Base-by-base conservation (phyloP, 2,113 vertebrate genomes). In the Lagenorhynchus albirostris region DNA sequence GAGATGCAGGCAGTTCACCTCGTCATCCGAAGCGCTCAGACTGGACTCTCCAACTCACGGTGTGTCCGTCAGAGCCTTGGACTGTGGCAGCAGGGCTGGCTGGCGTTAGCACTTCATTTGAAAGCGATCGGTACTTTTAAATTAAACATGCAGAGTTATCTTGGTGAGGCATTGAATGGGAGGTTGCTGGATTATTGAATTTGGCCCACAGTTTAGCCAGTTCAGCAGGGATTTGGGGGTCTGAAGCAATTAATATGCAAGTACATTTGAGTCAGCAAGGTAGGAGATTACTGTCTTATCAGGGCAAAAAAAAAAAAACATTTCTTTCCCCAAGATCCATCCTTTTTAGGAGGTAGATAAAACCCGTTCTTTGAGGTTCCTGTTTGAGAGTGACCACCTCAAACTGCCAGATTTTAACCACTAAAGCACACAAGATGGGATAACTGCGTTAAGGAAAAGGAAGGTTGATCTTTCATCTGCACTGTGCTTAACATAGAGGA, bases 71-170 rank as follows among this genome's bases (percentile, higher is more conserved):
- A 62, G 95, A 44, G 71, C 17, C 26, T 33, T 15, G 53, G 53
- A 77, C 70, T 0, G 83, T 89, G 76, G 70, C 68, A 87, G 80
- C 84, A 5, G 17, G 47, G 74, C 23, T 1, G 89, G 89, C 97
- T 93, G 86, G 95, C 83, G 97, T 98, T 98, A 98, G 98, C 97
- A 96, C 98, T 98, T 98, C 96, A 89, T 98, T 98, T 97, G 95
- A 96, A 94, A 97, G 87, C 97, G 92, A 98, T 98, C 98, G 73
- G 98, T 98, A 82, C 92, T 98, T 93, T 97, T 98, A 97, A 98
- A 96, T 98, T 99, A 98, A 94, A 95, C 96, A 86, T 98, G 97
- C 84, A 94, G 77, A 76, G 98, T 98, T 98, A 98, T 98, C 98
- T 98, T 98, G 71, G 90, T 97, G 98, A 98, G 96, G 95, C 93